phyloP scores from a whole-genome alignment of 2,888 invertebrate genomes.

The Lacanobia oleracea region DNA sequence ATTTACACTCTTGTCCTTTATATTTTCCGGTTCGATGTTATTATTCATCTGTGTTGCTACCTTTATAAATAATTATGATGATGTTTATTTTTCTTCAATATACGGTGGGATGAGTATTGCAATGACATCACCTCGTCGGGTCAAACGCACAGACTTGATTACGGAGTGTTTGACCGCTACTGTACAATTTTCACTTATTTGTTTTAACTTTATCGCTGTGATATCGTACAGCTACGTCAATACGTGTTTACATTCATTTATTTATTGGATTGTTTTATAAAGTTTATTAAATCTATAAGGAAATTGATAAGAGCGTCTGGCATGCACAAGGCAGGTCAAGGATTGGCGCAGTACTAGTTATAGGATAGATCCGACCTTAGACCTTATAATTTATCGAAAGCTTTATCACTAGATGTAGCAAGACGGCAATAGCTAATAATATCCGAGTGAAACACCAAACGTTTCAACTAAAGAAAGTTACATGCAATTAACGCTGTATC shows the following conservation, averaged over 20 bases:
- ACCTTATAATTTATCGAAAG: slow-evolving; percentile 23
- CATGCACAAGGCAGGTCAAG: slow-evolving; percentile 61
- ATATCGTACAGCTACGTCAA: slow-evolving; percentile 75
- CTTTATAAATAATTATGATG: slow-evolving; percentile 58
- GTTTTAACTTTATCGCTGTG: slow-evolving; percentile 64
- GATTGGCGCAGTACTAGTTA: slow-evolving; percentile 37
- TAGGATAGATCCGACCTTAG: slow-evolving; percentile 20
- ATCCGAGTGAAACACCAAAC: slow-evolving; percentile 19
- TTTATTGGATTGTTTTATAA: slow-evolving; percentile 67
- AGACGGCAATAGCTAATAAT: slow-evolving; percentile 4
- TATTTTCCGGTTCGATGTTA: slow-evolving; percentile 42
- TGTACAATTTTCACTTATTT: slow-evolving; percentile 69
- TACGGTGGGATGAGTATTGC: slow-evolving; percentile 48
- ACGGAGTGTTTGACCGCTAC: slow-evolving; percentile 68
- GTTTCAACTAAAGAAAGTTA: slow-evolving; percentile 18
- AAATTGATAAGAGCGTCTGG: slow-evolving; percentile 73
- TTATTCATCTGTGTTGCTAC: slow-evolving; percentile 37
- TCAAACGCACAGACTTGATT: slow-evolving; percentile 67
- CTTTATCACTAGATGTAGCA: slow-evolving; percentile 17
- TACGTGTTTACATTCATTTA: slow-evolving; percentile 73
- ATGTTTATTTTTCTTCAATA: slow-evolving; percentile 59
- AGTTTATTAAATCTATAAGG: slow-evolving; percentile 66
- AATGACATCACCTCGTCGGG: slow-evolving; percentile 69
- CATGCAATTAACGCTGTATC: slow-evolving; percentile 15
- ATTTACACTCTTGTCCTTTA: background rate